phyloP scores from a whole-genome alignment of 2,113 vertebrate species.

The Rhinogobius similis region DNA sequence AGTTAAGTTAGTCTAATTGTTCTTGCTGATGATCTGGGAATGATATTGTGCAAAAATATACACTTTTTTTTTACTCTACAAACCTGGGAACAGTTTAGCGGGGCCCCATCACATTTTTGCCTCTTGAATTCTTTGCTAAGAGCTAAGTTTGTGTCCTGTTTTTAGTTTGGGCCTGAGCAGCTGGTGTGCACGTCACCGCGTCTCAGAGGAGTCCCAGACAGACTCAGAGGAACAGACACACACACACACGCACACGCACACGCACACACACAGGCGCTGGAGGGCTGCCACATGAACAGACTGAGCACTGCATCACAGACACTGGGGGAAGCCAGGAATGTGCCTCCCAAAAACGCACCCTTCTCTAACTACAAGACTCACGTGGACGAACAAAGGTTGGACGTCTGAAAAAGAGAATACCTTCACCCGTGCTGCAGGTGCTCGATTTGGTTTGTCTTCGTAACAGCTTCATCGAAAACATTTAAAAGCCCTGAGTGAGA shows the following conservation, averaged over 20 bases:
- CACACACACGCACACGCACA: background rate
- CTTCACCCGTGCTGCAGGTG: too few relatives aligned
- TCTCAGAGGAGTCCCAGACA: slow-evolving; percentile 50
- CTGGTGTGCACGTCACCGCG: slow-evolving; percentile 35
- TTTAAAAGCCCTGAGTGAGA: too few relatives aligned
- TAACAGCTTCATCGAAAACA: too few relatives aligned
- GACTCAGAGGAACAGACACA: slow-evolving; percentile 8
- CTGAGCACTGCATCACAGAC: background rate
- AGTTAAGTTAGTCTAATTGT: too few relatives aligned
- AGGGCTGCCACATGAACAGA: background rate
- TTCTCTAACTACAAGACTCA: background rate
- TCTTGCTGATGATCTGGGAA: too few relatives aligned
- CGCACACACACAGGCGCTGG: background rate
- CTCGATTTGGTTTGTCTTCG: too few relatives aligned
- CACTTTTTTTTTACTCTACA: too few relatives aligned
- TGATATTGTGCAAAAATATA: too few relatives aligned
- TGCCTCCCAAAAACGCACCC: background rate
- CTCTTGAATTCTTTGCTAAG: background rate
- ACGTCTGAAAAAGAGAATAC: background rate
- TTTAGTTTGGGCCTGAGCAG: slow-evolving; percentile 37
- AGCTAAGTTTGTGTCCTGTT: slow-evolving; percentile 6
- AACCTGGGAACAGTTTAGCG: too few relatives aligned
- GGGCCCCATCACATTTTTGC: too few relatives aligned
- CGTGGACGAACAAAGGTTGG: background rate
- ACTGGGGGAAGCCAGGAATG: background rate